Conservation (phyloP, 2,888 invertebrate genomes). For the Apodemia hepburni region DNA sequence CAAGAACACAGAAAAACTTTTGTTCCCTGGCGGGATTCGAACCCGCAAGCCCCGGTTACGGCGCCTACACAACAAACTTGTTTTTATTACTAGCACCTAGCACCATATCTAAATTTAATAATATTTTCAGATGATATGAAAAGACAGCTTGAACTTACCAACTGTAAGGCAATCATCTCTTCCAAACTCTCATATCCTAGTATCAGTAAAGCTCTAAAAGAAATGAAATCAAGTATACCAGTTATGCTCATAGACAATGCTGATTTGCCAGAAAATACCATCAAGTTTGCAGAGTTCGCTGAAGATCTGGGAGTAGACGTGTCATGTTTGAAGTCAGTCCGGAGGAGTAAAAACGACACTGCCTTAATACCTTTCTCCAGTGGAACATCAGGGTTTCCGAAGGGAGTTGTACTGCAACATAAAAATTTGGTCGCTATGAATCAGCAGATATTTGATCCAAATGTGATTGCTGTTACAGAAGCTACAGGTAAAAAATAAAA, state of each 20-base stretch:
- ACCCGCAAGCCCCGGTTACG: too few relatives aligned
- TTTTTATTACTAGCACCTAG: too few relatives aligned
- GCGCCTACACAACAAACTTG: too few relatives aligned
- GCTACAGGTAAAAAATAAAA: constrained; percentile 64
- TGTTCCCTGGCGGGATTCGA: too few relatives aligned
- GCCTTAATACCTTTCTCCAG: constrained; percentile 90
- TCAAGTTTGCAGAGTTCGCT: constrained; percentile 83
- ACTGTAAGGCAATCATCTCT: constrained; percentile 83
- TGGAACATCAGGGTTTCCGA: constrained; percentile 91
- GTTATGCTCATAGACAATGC: constrained; percentile 70
- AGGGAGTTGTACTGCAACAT: constrained; percentile 86
- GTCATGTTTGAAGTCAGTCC: constrained; percentile 64
- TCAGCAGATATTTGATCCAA: constrained; percentile 56
- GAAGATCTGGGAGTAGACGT: constrained; percentile 75
- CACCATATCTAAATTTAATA: neutral
- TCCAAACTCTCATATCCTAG: constrained; percentile 72
- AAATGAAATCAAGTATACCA: constrained; percentile 67
- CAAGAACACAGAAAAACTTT: too few relatives aligned
- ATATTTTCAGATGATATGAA: constrained; percentile 83
- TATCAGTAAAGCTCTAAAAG: constrained; percentile 66
- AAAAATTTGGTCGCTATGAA: constrained; percentile 74
- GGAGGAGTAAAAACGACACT: constrained; percentile 76
- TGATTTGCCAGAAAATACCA: constrained; percentile 74
- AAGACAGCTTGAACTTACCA: constrained; percentile 80
- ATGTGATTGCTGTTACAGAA: constrained; percentile 55